These are phyloP conservation scores for Hyphantria cunea DNA, from an alignment of 1,140 invertebrate genomes.

Conservation along the genomic window DNA sequence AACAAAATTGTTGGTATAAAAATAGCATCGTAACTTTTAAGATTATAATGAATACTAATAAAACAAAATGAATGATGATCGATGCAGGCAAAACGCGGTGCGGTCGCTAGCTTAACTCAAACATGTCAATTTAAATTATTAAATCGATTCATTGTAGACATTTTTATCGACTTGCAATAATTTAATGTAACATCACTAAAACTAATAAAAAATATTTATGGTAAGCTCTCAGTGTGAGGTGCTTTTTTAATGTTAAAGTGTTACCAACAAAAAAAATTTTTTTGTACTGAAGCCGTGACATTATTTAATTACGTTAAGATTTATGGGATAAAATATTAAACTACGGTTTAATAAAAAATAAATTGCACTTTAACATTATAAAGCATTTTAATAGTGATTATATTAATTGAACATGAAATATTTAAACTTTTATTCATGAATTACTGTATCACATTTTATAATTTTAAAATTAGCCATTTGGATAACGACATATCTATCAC, in stretches of 20 bases:
- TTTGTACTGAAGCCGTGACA: not conserved
- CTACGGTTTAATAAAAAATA: not conserved
- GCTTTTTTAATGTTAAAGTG: slow-evolving; percentile 7
- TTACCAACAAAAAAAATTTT: not conserved
- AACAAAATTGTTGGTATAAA: not conserved
- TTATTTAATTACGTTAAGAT: not conserved
- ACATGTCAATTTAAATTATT: slow-evolving; percentile 29
- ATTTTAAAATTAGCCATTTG: no score
- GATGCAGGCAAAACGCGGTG: slow-evolving; percentile 11
- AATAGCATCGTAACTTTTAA: slow-evolving; percentile 11
- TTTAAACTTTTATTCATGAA: no score
- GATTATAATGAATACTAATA: slow-evolving; percentile 6
- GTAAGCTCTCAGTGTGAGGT: slow-evolving; percentile 15
- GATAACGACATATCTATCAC: no score
- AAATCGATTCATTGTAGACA: slow-evolving; percentile 26
- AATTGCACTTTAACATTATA: not conserved
- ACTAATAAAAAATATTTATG: slow-evolving; percentile 22
- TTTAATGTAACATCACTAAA: slow-evolving; percentile 22
- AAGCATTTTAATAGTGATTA: no score
- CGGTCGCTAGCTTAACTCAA: slow-evolving; percentile 22
- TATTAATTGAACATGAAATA: no score
- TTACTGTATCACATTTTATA: no score
- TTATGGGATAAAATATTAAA: not conserved
- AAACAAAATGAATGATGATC: slow-evolving; percentile 26
- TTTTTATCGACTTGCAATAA: slow-evolving; percentile 30